Conservation (phyloP, 2,113 vertebrate species). For the Charadrius vociferus region DNA sequence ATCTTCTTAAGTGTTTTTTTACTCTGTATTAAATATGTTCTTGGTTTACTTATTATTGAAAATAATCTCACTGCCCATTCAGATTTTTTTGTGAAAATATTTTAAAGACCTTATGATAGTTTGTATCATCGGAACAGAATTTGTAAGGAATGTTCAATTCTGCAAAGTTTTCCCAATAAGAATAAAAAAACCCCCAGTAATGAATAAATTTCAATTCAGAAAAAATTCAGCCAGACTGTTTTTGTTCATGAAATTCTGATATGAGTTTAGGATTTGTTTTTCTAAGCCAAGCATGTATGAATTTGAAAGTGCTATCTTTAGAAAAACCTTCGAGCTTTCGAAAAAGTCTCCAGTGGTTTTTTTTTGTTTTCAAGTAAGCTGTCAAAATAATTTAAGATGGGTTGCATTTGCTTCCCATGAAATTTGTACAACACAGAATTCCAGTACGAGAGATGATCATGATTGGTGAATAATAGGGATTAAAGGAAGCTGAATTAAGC, state of each 20-base stretch:
- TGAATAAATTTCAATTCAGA: not conserved
- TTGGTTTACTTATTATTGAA: not conserved
- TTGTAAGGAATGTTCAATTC: not conserved
- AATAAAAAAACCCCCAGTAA: not conserved
- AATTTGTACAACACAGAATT: not conserved
- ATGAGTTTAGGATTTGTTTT: conserved; percentile 6
- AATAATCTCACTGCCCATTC: not conserved
- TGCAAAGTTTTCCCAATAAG: not conserved
- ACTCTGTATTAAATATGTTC: not conserved
- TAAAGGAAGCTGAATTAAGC: not conserved
- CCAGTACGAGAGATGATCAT: not conserved
- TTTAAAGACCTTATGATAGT: not conserved
- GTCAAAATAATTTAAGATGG: conserved; percentile 23
- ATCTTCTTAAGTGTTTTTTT: not conserved
- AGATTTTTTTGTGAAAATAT: not conserved
- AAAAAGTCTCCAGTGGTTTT: not conserved
- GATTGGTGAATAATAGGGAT: not conserved
- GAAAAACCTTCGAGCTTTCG: not conserved
- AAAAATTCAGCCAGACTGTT: not conserved
- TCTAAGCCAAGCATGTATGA: not conserved
- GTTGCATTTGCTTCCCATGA: not conserved
- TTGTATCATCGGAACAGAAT: not conserved
- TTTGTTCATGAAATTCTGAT: not conserved
- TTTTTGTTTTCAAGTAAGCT: not conserved
- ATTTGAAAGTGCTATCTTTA: not conserved